phyloP scores from a whole-genome alignment of 30 jellyfish, hydroid and myxozoan species.

The Mastigias papua region DNA sequence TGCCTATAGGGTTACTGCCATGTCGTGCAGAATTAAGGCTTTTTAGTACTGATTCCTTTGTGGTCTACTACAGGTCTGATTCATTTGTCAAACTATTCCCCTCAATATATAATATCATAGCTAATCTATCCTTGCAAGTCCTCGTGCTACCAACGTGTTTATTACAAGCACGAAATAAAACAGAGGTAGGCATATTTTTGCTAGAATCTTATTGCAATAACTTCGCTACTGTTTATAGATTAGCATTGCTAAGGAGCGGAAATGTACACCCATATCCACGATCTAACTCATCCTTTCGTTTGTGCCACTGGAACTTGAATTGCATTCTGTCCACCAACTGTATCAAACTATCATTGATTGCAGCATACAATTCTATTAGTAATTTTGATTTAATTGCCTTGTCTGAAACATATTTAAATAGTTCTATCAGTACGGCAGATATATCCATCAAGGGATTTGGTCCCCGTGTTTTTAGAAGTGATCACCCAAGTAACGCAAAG shows the following conservation, averaged over 20 bases:
- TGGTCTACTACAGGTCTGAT: slow-evolving; percentile 13
- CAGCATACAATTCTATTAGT: neutral
- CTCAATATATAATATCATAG: neutral
- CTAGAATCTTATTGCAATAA: slow-evolving; percentile 9
- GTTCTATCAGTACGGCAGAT: neutral
- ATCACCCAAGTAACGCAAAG: slow-evolving; percentile 20
- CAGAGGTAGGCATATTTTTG: neutral
- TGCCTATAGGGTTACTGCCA: neutral
- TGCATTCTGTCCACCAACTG: neutral
- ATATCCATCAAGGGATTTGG: slow-evolving; percentile 1
- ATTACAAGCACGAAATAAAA: neutral
- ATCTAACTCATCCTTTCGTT: neutral
- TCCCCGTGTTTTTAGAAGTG: slow-evolving; percentile 8
- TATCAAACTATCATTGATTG: neutral
- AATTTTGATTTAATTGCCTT: slow-evolving; percentile 20
- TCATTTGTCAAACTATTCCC: slow-evolving; percentile 3
- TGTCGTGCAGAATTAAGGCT: slow-evolving; percentile 6
- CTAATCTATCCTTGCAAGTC: slow-evolving; percentile 5
- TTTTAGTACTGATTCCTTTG: neutral
- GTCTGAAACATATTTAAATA: slow-evolving; percentile 14
- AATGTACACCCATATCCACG: slow-evolving; percentile 2
- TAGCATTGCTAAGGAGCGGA: slow-evolving; percentile 1
- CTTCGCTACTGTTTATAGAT: neutral
- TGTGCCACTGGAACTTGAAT: slow-evolving; percentile 8
- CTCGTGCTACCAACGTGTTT: neutral